Base-by-base conservation (phyloP, 1,140 invertebrate species). In the Calliphora vicina region DNA sequence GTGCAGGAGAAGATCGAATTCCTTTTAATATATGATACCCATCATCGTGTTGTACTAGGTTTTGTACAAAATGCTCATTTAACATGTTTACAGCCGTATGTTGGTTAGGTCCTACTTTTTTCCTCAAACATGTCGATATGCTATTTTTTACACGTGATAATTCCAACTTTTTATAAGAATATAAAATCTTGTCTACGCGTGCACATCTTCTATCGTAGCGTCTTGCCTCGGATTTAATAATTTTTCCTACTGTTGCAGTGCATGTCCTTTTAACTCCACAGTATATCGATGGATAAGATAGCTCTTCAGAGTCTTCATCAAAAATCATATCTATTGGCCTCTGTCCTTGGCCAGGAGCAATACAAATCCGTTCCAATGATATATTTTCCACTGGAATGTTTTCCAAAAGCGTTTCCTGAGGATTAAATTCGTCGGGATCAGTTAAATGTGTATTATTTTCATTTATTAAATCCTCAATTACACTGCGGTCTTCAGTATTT, bases 11-110 rank as follows among this genome's bases (percentile, higher is more conserved):
- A 42, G 82, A 82, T 71, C 84, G 27, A 74, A 84, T 73, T 12
- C 82, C 84, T 71, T 78, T 26, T 35, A 86, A 82, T 71, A 87
- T 80, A 74, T 82, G 81, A 82, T 82, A 86, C 13, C 86, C 82
- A 17, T 84, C 85, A 67, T 84, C 76, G 57, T 84, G 76, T 67
- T 83, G 76, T 13, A 86, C 85, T 43, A 85, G 26, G 26, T 80
- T 80, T 20, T 61, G 29, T n/a, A 82, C 20, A 50, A 71, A 80
- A 23, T 42, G 12, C 0, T 45, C 82, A 80, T 84, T 25, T 15
- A 84, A 23, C 26, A 73, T 20, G 50, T 83, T 80, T 42, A 0
- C 23, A 0, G 81, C 83, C 0, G 72, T 83, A 76, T 23, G 12
- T 26, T 78, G 12, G 25, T 9, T 15, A 15, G 27, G 17, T 9